phyloP scores from a whole-genome alignment of 2,113 vertebrate genomes.

The Protobothrops flavoviridis region DNA sequence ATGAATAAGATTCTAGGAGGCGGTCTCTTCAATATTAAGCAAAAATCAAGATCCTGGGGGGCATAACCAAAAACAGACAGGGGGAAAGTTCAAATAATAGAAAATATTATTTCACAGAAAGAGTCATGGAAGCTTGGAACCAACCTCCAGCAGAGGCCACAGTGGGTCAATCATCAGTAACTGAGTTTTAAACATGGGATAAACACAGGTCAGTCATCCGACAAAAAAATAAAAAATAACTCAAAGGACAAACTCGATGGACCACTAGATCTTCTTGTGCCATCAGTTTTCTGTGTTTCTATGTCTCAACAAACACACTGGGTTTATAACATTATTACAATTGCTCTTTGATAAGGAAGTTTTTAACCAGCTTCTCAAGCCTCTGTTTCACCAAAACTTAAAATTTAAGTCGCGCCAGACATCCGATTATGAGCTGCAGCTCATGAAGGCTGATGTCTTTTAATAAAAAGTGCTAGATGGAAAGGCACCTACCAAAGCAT shows the following conservation, averaged over 20 bases:
- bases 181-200: background rate
- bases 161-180: too few species aligned
- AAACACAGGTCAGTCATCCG: background rate
- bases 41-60: too few species aligned
- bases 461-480: background rate
- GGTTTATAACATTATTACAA: background rate
- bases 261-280: background rate
- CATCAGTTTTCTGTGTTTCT: background rate
- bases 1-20: too few species aligned
- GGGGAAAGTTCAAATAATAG: too few species aligned
- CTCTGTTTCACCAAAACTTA: background rate
- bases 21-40: too few species aligned
- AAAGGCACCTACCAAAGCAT: too few species aligned
- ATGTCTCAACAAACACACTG: background rate
- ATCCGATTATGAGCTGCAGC: background rate
- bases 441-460: background rate
- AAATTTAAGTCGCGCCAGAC: background rate
- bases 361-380: background rate
- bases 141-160: too few species aligned
- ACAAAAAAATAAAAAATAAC: background rate
- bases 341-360: background rate
- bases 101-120: too few species aligned
- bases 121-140: too few species aligned
- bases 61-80: too few species aligned
- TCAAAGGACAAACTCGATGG: too few species aligned